phyloP scores from a whole-genome alignment of 2,797 vertebrate species.

The Babyrousa celebensis region DNA sequence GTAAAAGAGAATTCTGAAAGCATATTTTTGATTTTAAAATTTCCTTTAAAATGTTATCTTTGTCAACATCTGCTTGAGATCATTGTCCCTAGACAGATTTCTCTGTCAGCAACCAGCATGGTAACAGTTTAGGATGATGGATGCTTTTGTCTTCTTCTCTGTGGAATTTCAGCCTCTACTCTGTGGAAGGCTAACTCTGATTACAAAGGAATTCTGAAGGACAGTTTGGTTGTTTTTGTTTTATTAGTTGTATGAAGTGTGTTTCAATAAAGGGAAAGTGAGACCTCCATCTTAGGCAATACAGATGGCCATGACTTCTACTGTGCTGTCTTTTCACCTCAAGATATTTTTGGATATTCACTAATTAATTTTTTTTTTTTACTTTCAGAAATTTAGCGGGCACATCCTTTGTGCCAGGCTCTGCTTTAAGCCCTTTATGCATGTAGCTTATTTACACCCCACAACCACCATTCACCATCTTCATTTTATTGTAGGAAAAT shows the following conservation, averaged over 20 bases:
- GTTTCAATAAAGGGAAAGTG: constrained; percentile 11
- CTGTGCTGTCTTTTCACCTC: not conserved
- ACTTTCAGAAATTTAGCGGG: not conserved
- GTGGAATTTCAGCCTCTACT: constrained; percentile 53
- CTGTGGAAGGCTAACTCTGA: not conserved
- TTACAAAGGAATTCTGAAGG: not conserved
- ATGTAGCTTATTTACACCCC: not conserved
- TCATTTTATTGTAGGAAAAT: not conserved
- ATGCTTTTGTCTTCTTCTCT: constrained; percentile 11
- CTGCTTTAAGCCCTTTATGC: not conserved
- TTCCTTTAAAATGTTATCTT: constrained; percentile 66
- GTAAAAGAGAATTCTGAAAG: constrained; percentile 71
- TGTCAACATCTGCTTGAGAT: not conserved
- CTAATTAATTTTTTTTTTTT: not conserved
- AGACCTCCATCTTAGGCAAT: not conserved
- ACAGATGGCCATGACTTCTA: not conserved
- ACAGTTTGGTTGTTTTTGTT: constrained; percentile 28
- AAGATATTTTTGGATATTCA: not conserved
- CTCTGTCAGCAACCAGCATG: not conserved
- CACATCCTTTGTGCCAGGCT: not conserved
- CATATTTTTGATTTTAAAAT: constrained; percentile 73
- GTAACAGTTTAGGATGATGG: not conserved
- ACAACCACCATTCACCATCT: not conserved
- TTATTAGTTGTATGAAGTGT: not conserved
- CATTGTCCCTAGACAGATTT: not conserved